These are phyloP conservation scores for Penaeus indicus DNA, from an alignment of 1,140 invertebrate genomes.

Conservation along the genomic window DNA sequence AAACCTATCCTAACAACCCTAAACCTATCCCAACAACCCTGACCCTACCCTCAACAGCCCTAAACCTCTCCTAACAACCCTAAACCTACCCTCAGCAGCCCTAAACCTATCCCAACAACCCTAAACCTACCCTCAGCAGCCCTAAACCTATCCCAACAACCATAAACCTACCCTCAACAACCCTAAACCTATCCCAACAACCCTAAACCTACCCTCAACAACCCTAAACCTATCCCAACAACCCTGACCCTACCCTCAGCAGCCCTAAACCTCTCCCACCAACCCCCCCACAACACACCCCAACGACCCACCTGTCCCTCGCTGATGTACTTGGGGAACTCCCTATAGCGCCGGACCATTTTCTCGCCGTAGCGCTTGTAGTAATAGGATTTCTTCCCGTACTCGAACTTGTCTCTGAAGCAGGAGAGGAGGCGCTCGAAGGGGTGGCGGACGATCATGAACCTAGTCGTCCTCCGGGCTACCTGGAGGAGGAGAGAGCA, in stretches of 20 bases:
- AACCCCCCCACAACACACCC: too few species aligned
- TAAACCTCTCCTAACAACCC: background rate
- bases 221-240: too few species aligned
- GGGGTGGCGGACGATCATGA: conserved; percentile 65
- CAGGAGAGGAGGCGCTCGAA: conserved; percentile 65
- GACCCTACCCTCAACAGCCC: too few species aligned
- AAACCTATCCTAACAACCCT: too few species aligned
- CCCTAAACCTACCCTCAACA: background rate
- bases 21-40: too few species aligned
- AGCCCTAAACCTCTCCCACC: background rate
- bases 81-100: background rate
- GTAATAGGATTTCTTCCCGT: conserved; percentile 61
- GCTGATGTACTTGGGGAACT: background rate
- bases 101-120: too few species aligned
- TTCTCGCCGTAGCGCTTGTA: conserved; percentile 55
- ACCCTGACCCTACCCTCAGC: too few species aligned
- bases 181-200: background rate
- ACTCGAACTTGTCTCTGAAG: conserved; percentile 63
- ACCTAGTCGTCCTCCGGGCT: conserved; percentile 17
- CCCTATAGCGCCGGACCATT: conserved; percentile 51
- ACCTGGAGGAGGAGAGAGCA: background rate
- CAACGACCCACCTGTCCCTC: conserved; percentile 2
- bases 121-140: too few species aligned
- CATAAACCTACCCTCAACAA: background rate
- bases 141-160: too few species aligned